phyloP scores from a whole-genome alignment of 2,888 invertebrate species.

The Limnephilus lunatus region DNA sequence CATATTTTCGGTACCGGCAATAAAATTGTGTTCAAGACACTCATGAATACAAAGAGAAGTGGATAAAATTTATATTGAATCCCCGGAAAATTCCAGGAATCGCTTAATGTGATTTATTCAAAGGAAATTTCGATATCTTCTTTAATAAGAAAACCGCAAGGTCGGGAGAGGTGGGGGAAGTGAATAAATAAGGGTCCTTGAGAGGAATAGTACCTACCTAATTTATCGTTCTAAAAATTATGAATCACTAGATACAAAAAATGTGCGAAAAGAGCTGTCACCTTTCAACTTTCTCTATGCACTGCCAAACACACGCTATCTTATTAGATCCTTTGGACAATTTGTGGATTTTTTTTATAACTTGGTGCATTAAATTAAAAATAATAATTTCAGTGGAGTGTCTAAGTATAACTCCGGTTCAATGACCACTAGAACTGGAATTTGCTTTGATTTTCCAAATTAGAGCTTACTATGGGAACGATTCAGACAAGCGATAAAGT shows the following conservation, averaged over 20 bases:
- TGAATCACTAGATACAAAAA: background rate
- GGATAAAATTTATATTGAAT: slow-evolving; percentile 36
- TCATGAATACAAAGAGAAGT: slow-evolving; percentile 41
- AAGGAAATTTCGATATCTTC: slow-evolving; percentile 40
- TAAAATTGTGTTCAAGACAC: slow-evolving; percentile 34
- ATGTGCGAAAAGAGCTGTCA: too few relatives aligned
- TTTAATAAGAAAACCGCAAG: slow-evolving; percentile 45
- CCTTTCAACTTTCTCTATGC: too few relatives aligned
- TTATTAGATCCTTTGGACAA: background rate
- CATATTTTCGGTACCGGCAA: slow-evolving; percentile 6
- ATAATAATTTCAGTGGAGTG: too few relatives aligned
- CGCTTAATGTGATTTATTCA: slow-evolving; percentile 45
- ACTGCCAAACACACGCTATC: too few relatives aligned
- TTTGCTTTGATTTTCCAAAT: too few relatives aligned
- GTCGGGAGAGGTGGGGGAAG: slow-evolving; percentile 10
- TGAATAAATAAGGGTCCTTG: background rate
- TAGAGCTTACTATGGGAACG: too few relatives aligned
- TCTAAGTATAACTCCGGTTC: too few relatives aligned
- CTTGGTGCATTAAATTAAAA: background rate
- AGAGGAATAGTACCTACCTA: background rate
- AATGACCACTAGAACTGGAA: too few relatives aligned
- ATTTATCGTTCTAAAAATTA: background rate
- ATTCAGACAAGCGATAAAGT: too few relatives aligned
- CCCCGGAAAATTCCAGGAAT: slow-evolving; percentile 36
- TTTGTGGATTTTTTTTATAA: too few relatives aligned